Conservation (phyloP, 2,888 invertebrate species). For the Pteria penguin region DNA sequence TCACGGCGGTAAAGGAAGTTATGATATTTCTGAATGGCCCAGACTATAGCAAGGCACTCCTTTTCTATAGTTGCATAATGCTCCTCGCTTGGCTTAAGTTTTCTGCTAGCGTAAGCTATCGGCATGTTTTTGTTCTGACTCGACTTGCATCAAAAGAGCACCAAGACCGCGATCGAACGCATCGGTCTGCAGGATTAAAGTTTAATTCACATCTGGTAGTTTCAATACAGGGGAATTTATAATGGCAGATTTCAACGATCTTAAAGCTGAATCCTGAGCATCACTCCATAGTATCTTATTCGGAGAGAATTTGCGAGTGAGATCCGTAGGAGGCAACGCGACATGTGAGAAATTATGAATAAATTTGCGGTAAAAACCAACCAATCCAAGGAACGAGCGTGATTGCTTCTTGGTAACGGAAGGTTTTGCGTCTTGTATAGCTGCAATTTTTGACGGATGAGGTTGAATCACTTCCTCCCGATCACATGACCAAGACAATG, state of each 20-base stretch:
- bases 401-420: not conserved
- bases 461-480: not conserved
- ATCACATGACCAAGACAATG: not conserved
- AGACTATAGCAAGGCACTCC: slow-evolving; percentile 52
- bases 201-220: slow-evolving; percentile 48
- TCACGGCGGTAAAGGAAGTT: slow-evolving; percentile 45
- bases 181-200: slow-evolving; percentile 58
- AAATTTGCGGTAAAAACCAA: slow-evolving; percentile 29
- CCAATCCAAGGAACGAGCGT: not conserved
- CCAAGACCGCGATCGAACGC: slow-evolving; percentile 60
- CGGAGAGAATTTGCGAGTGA: slow-evolving; percentile 51
- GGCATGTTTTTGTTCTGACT: slow-evolving; percentile 43
- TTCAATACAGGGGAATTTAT: slow-evolving; percentile 45
- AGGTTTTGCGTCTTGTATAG: not conserved
- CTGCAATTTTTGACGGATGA: not conserved
- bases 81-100: slow-evolving; percentile 50
- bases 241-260: slow-evolving; percentile 39
- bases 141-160: slow-evolving; percentile 54
- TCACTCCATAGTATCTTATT: slow-evolving; percentile 50
- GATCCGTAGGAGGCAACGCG: slow-evolving; percentile 46
- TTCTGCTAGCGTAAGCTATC: slow-evolving; percentile 62
- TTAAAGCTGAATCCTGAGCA: slow-evolving; percentile 40
- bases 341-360: slow-evolving; percentile 44
- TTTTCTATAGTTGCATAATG: slow-evolving; percentile 53
- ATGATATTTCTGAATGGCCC: slow-evolving; percentile 46